Conservation (phyloP, 2,888 invertebrate species). For the Pediacus dermestoides region DNA sequence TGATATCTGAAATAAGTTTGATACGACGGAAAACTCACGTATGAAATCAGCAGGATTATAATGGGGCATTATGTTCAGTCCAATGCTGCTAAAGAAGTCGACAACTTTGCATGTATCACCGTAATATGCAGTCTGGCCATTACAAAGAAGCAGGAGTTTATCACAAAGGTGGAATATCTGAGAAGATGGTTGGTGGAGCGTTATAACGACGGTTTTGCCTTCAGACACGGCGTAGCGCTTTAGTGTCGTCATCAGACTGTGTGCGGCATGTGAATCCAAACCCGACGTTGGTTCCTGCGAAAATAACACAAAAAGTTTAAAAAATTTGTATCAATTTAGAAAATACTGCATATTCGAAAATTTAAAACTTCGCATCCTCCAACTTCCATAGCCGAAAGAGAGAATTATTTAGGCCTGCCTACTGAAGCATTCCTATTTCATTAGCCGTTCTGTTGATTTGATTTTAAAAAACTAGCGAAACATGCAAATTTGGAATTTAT, state of each 20-base stretch:
- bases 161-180: slow-evolving; percentile 82
- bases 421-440: too few relatives aligned
- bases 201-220: slow-evolving; percentile 74
- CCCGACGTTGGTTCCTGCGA: slow-evolving; percentile 78
- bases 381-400: too few relatives aligned
- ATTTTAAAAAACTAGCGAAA: not conserved
- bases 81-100: slow-evolving; percentile 67
- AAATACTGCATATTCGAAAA: too few relatives aligned
- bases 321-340: too few relatives aligned
- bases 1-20: not conserved
- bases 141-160: slow-evolving; percentile 65
- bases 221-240: slow-evolving; percentile 71
- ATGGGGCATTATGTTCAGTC: slow-evolving; percentile 68
- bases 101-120: slow-evolving; percentile 69
- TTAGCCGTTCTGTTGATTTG: too few relatives aligned
- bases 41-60: slow-evolving; percentile 85
- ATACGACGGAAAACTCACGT: slow-evolving; percentile 63
- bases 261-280: slow-evolving; percentile 75
- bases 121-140: slow-evolving; percentile 73
- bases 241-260: slow-evolving; percentile 67
- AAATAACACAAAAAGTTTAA: slow-evolving; percentile 14
- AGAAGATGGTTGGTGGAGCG: slow-evolving; percentile 80
- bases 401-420: too few relatives aligned
- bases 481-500: not conserved
- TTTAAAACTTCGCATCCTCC: too few relatives aligned